Conservation (phyloP, 2,797 vertebrate genomes). For the Eurystomus glaucurus region DNA sequence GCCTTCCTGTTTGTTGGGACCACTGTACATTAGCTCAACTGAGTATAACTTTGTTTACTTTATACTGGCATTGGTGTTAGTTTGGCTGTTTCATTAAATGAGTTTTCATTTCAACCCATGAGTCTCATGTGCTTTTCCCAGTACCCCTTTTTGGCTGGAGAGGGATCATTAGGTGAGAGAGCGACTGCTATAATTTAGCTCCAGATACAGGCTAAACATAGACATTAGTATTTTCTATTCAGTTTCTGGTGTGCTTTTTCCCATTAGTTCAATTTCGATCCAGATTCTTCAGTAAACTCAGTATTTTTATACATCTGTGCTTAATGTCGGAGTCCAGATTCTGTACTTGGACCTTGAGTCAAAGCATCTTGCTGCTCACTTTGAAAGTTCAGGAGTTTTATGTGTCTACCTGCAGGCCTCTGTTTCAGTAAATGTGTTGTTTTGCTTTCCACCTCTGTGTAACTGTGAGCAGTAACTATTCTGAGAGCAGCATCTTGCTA, state of each 20-base stretch:
- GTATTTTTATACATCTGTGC: background rate
- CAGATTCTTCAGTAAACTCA: background rate
- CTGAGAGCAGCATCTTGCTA: background rate
- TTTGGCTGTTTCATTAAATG: no score
- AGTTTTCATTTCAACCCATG: no score
- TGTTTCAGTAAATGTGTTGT: background rate
- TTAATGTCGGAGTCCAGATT: background rate
- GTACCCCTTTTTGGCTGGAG: no score
- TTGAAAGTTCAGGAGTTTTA: background rate
- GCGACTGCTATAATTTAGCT: no score
- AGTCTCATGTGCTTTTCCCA: no score
- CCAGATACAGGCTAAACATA: no score
- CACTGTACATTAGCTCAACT: no score
- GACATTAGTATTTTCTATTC: background rate
- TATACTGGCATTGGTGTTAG: no score
- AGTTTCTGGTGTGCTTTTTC: background rate
- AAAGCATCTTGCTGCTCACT: background rate
- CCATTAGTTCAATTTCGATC: background rate
- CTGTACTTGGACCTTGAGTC: background rate
- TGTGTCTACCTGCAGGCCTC: background rate
- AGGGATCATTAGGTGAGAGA: no score
- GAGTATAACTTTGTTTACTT: no score
- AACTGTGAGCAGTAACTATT: background rate
- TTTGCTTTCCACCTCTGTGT: background rate
- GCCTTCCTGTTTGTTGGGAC: no score